Percentiles rank a stretch among this genome's conserved stretches.
These are phyloP conservation scores for Myripristis jacobus DNA, from an alignment of 2,797 vertebrate genomes.

Conservation along the genomic window DNA sequence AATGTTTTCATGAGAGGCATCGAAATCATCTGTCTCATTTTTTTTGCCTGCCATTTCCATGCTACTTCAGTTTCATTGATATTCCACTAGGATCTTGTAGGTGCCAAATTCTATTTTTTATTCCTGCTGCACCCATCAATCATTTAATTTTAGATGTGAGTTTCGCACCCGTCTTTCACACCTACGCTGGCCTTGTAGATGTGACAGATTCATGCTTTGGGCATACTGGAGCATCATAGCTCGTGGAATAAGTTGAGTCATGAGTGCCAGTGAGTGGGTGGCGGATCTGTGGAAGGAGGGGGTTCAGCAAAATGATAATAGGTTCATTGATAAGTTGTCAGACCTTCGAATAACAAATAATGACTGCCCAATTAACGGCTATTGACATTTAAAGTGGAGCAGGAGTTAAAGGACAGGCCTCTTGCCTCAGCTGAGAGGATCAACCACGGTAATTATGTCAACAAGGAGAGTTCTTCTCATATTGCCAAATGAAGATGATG, in stretches of 20 bases:
- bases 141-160: slow-evolving; percentile 48
- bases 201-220: slow-evolving; percentile 34
- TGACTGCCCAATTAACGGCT: slow-evolving; percentile 52
- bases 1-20: slow-evolving; percentile 40
- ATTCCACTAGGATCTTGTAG: slow-evolving; percentile 43
- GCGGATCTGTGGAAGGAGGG: not conserved
- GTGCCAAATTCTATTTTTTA: slow-evolving; percentile 34
- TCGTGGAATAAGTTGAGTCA: slow-evolving; percentile 46
- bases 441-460: slow-evolving; percentile 41
- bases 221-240: slow-evolving; percentile 16
- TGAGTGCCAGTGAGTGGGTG: slow-evolving; percentile 8
- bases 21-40: slow-evolving; percentile 34
- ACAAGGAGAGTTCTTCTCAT: slow-evolving; percentile 40
- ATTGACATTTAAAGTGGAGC: slow-evolving; percentile 55
- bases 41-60: slow-evolving; percentile 13
- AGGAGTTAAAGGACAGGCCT: slow-evolving; percentile 45
- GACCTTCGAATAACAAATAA: slow-evolving; percentile 57
- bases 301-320: slow-evolving; percentile 49
- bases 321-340: slow-evolving; percentile 58
- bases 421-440: slow-evolving; percentile 30
- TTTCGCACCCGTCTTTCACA: slow-evolving; percentile 63
- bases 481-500: slow-evolving; percentile 56
- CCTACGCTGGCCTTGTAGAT: slow-evolving; percentile 45
- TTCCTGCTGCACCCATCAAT: slow-evolving; percentile 44
- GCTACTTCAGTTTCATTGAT: slow-evolving; percentile 23